Percentiles rank a stretch among this genome's conserved stretches.
These are phyloP conservation scores for Sarcophaga rosellei DNA, from an alignment of 2,888 invertebrate genomes.

Conservation along the genomic window DNA sequence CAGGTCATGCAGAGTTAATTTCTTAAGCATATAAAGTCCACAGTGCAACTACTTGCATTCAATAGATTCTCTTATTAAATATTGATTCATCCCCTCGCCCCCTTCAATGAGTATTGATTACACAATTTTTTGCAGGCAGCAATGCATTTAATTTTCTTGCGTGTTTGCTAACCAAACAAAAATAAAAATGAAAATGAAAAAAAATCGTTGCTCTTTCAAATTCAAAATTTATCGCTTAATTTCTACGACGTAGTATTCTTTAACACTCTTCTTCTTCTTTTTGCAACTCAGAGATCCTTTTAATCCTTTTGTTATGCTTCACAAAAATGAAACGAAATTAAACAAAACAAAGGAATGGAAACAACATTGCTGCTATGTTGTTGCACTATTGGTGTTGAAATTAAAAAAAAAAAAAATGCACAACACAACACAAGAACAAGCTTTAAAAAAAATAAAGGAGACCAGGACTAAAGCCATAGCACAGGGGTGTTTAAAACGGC, in stretches of 20 bases:
- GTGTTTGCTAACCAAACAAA: conserved; percentile 2
- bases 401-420: background rate
- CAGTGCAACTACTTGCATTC: conserved; percentile 23
- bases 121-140: conserved; percentile 42
- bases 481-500: conserved; percentile 30
- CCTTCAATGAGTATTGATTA: conserved; percentile 40
- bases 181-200: background rate
- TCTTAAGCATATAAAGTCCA: no score
- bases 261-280: conserved; percentile 3
- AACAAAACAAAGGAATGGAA: background rate
- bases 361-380: conserved; percentile 29
- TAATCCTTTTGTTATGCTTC: conserved; percentile 64
- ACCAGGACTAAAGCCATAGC: background rate
- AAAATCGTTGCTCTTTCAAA: no score
- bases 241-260: background rate
- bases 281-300: conserved; percentile 7
- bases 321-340: conserved; percentile 16
- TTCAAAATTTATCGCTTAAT: no score
- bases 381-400: conserved; percentile 49
- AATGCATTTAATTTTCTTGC: conserved; percentile 57
- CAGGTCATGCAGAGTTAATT: no score
- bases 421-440: no score
- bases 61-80: background rate
- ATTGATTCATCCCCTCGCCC: no score
- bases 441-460: conserved; percentile 10